Conservation (phyloP, 2,888 invertebrate species). For the Nemotelus nigrinus region DNA sequence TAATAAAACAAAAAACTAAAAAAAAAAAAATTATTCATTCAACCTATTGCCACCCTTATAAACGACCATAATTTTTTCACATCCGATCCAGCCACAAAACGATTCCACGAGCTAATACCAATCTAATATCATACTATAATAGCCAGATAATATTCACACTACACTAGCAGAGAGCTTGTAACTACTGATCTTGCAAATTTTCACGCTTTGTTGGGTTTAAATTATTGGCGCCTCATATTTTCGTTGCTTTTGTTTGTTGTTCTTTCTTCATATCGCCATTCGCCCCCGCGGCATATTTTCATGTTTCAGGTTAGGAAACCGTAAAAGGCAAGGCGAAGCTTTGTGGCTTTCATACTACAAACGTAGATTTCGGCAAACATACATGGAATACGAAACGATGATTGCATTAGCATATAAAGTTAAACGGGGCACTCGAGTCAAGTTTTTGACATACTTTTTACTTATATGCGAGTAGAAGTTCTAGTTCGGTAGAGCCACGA, state of each 20-base stretch:
- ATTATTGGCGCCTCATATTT: conserved; percentile 27
- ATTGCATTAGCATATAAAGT: no score
- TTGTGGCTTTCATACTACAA: no score
- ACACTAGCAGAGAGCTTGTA: background rate
- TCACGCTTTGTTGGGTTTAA: conserved; percentile 26
- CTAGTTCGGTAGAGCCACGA: no score
- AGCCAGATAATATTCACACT: background rate
- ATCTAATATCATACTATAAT: conserved; percentile 7
- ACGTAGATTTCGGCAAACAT: no score
- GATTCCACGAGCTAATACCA: background rate
- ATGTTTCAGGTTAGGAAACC: background rate
- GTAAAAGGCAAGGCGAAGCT: no score
- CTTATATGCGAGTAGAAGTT: background rate
- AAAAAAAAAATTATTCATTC: no score
- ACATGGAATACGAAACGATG: no score
- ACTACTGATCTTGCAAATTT: conserved; percentile 25
- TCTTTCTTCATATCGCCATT: background rate
- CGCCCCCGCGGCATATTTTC: background rate
- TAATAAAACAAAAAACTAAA: no score
- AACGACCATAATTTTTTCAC: no score
- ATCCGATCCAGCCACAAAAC: no score
- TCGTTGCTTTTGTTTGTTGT: background rate
- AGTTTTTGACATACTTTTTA: conserved; percentile 24
- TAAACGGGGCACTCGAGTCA: background rate
- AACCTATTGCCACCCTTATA: no score